Evolutionary conservation across 2,797 vertebrate genomes (phyloP).

Genomic region (Megaceryle alcyon): DNA sequence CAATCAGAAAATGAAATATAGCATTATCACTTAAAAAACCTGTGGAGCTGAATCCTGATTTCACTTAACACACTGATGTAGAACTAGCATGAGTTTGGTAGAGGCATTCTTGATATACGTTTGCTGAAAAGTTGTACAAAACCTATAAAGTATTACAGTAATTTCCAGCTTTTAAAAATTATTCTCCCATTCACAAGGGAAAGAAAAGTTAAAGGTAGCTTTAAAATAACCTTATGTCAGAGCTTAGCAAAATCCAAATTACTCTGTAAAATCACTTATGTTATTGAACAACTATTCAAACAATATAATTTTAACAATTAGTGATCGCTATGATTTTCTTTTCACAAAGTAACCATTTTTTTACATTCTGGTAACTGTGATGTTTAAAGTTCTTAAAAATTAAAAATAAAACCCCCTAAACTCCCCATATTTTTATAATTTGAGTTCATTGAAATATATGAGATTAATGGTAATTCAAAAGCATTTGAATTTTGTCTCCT

Average conservation of each 20-base stretch:
- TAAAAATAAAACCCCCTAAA: rapidly evolving
- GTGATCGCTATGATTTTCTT: background rate
- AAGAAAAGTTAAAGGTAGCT: background rate
- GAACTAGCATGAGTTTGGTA: background rate
- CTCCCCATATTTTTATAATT: background rate
- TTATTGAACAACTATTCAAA: background rate
- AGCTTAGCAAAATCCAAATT: background rate
- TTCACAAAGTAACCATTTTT: background rate
- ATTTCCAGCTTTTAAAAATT: background rate
- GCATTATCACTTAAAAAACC: background rate
- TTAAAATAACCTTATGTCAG: background rate
- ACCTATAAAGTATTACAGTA: background rate
- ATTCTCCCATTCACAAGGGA: background rate
- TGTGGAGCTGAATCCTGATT: background rate
- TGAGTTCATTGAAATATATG: background rate
- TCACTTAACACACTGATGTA: background rate
- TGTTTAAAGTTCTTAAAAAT: background rate
- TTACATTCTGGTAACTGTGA: background rate
- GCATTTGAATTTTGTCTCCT: background rate
- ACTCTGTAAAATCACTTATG: background rate
- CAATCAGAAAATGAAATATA: background rate
- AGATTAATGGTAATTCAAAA: background rate
- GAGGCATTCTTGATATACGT: rapidly evolving
- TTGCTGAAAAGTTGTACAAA: background rate
- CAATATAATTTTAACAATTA: background rate